Evolutionary conservation across 2,888 invertebrate genomes (phyloP).

Genomic region (Rhorus exstirpatorius): DNA sequence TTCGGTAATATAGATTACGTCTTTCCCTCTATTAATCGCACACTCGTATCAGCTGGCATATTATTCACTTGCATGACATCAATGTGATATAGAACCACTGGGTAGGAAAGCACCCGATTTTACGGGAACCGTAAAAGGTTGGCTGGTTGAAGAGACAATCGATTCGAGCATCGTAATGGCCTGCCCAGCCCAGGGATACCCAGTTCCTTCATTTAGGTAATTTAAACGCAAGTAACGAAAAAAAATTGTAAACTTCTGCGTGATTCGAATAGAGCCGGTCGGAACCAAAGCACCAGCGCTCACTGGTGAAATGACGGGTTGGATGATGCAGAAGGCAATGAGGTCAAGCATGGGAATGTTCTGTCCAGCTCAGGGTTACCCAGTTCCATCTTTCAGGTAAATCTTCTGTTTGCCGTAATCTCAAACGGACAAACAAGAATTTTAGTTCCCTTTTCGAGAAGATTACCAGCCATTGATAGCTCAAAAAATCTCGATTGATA

Average conservation of each 20-base stretch:
- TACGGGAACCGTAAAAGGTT: conserved; percentile 89
- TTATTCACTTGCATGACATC: conserved; percentile 41
- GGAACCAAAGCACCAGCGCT: conserved; percentile 88
- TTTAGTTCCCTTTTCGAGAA: background rate
- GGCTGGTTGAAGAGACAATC: conserved; percentile 89
- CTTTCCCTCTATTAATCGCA: background rate
- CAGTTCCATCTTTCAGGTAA: conserved; percentile 92
- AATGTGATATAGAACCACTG: conserved; percentile 85
- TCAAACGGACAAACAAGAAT: background rate
- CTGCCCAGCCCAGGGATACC: conserved; percentile 91
- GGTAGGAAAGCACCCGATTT: conserved; percentile 90
- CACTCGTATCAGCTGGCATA: too few relatives aligned
- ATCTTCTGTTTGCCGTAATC: conserved; percentile 19
- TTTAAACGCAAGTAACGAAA: conserved; percentile 2
- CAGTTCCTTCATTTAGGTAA: conserved; percentile 88
- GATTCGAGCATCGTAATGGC: conserved; percentile 90
- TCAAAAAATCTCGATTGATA: background rate
- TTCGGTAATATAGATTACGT: conserved; percentile 80
- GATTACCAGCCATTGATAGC: background rate
- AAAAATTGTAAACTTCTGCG: background rate
- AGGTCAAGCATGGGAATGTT: conserved; percentile 87
- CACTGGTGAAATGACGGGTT: conserved; percentile 87
- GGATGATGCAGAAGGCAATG: conserved; percentile 65
- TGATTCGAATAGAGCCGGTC: conserved; percentile 86
- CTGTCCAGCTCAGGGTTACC: conserved; percentile 90